These are phyloP conservation scores for Apoderus coryli DNA, from an alignment of 2,888 invertebrate species.

Conservation along the genomic window DNA sequence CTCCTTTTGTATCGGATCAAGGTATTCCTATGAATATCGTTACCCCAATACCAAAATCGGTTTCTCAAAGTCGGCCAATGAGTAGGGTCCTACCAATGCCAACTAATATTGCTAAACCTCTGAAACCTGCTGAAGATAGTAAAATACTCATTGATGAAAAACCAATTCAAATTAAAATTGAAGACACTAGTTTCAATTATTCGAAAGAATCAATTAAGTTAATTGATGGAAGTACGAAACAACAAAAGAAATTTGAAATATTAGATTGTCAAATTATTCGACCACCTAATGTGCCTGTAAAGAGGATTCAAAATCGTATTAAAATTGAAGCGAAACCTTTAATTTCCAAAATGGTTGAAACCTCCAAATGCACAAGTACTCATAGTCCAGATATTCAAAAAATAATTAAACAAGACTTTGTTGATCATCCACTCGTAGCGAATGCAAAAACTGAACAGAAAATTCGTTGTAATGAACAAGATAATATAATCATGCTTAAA, in stretches of 20 bases:
- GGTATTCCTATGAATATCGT: constrained; percentile 59
- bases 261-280: constrained; percentile 19
- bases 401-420: constrained; percentile 6
- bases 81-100: constrained; percentile 67
- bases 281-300: background rate
- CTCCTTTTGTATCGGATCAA: constrained; percentile 37
- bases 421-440: background rate
- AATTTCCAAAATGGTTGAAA: no score
- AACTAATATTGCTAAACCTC: constrained; percentile 39
- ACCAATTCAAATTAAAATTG: constrained; percentile 31
- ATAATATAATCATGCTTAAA: constrained; percentile 13
- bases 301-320: constrained; percentile 7
- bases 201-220: constrained; percentile 14
- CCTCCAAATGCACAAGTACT: no score
- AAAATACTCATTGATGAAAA: constrained; percentile 34
- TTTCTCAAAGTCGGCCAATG: constrained; percentile 46
- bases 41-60: constrained; percentile 44
- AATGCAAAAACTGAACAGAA: background rate
- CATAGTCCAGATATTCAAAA: constrained; percentile 14
- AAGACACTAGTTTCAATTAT: constrained; percentile 17
- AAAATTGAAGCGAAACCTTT: constrained; percentile 12
- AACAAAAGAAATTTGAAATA: constrained; percentile 17
- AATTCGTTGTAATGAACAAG: constrained; percentile 3
- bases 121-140: constrained; percentile 34
- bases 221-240: constrained; percentile 13